These are phyloP conservation scores for Platycheirus albimanus DNA, from an alignment of 2,888 invertebrate genomes.

Conservation along the genomic window DNA sequence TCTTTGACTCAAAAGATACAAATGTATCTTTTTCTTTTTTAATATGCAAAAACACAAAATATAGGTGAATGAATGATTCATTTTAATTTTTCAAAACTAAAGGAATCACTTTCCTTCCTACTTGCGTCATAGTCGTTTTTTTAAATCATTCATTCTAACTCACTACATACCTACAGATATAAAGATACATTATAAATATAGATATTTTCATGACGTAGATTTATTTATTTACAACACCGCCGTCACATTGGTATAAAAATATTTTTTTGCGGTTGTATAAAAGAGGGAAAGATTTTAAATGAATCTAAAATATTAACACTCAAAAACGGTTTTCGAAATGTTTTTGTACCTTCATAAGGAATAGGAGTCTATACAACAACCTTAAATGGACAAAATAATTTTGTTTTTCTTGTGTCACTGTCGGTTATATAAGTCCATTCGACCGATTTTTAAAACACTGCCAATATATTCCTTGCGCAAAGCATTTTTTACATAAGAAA, in stretches of 20 bases:
- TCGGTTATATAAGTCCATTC: conserved; percentile 58
- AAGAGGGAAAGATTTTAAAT: background rate
- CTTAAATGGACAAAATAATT: conserved; percentile 23
- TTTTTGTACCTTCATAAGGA: no score
- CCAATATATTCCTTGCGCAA: conserved; percentile 33
- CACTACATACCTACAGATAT: background rate
- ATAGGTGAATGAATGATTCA: conserved; percentile 32
- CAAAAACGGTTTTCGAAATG: no score
- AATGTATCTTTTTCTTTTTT: background rate
- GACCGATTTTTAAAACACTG: conserved; percentile 31
- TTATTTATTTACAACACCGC: conserved; percentile 10
- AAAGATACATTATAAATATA: no score
- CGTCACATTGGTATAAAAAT: conserved; percentile 8
- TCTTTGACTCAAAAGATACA: conserved; percentile 4
- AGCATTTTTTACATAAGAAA: conserved; percentile 9
- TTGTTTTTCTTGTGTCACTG: no score
- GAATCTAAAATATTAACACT: conserved; percentile 11
- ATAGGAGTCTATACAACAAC: no score
- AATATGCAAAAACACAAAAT: conserved; percentile 10
- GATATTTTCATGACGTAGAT: conserved; percentile 25
- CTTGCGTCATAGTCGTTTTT: conserved; percentile 22
- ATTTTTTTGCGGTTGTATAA: background rate
- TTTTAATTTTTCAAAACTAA: conserved; percentile 1
- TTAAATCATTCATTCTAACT: conserved; percentile 14
- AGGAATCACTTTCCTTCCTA: conserved; percentile 32